These are phyloP conservation scores for Orientallactaga sibirica DNA, from an alignment of 2,797 vertebrate genomes.

Conservation along the genomic window DNA sequence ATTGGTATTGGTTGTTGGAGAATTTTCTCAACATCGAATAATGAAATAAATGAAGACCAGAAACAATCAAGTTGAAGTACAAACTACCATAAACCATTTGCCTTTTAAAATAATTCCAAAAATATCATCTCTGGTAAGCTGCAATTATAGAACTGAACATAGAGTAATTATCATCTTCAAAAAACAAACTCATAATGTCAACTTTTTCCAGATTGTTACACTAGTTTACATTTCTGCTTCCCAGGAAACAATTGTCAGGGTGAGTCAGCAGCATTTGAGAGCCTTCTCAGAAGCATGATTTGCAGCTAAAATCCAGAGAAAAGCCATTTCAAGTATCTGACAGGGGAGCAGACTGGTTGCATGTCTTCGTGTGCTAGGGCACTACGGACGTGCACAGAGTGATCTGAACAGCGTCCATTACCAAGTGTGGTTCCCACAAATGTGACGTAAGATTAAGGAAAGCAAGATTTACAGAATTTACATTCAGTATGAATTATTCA, in stretches of 20 bases:
- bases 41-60: constrained; percentile 56
- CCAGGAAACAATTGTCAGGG: neutral
- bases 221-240: constrained; percentile 47
- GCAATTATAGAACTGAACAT: neutral
- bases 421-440: neutral
- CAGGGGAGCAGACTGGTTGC: neutral
- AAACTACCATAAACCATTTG: neutral
- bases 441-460: neutral
- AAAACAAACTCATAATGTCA: constrained; percentile 44
- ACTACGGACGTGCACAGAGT: neutral
- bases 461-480: neutral
- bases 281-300: neutral
- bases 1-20: neutral
- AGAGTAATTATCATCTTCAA: constrained; percentile 48
- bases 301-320: neutral
- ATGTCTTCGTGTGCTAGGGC: neutral
- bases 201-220: constrained; percentile 9
- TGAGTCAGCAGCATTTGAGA: constrained; percentile 20
- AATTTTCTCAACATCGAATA: neutral
- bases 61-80: neutral
- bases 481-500: neutral
- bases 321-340: neutral
- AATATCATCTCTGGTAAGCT: neutral
- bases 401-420: neutral
- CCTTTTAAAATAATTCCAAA: constrained; percentile 46